These are phyloP conservation scores for Daphoenositta chrysoptera DNA, from an alignment of 2,113 vertebrate species.

Conservation along the genomic window DNA sequence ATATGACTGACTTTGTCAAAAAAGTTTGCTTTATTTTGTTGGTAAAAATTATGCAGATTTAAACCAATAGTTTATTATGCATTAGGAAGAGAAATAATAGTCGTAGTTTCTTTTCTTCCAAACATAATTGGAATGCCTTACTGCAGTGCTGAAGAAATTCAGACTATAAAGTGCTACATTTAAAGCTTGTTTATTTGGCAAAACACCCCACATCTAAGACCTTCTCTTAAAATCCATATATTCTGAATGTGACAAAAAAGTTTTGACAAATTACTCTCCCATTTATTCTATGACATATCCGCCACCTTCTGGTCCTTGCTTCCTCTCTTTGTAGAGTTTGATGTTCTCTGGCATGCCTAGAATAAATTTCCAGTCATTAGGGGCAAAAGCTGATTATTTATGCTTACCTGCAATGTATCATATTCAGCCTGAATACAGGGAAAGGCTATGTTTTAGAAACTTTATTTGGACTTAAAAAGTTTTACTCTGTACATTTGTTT, in stretches of 20 bases:
- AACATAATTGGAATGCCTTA: not conserved
- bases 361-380: not conserved
- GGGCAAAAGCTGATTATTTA: not conserved
- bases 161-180: not conserved
- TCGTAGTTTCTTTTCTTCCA: not conserved
- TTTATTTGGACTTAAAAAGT: not conserved
- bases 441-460: not conserved
- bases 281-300: not conserved
- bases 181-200: not conserved
- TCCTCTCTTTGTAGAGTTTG: not conserved
- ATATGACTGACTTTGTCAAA: not conserved
- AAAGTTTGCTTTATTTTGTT: not conserved
- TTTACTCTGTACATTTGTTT: not conserved
- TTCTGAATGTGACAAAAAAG: not conserved
- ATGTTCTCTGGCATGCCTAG: not conserved
- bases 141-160: not conserved
- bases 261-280: not conserved
- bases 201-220: not conserved
- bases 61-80: not conserved
- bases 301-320: not conserved
- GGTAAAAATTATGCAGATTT: not conserved
- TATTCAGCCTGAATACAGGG: not conserved
- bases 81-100: not conserved
- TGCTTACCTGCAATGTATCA: not conserved
- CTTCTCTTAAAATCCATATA: not conserved